Conservation (phyloP, 2,888 invertebrate species). For the Ctenicera cuprea region DNA sequence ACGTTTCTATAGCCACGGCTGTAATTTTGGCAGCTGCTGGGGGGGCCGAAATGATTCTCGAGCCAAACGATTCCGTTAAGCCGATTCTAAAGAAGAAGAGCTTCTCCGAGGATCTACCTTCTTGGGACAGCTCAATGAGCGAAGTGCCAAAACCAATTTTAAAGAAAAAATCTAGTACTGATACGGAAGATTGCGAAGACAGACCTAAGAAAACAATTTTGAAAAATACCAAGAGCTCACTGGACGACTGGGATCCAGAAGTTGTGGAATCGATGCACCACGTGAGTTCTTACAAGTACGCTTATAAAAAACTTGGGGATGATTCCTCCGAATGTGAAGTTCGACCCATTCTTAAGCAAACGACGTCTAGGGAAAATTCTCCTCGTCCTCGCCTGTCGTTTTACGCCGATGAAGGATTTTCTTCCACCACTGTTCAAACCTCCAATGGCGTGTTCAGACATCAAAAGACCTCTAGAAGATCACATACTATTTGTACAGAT, state of each 20-base stretch:
- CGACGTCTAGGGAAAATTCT: slow-evolving; percentile 78
- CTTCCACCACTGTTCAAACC: slow-evolving; percentile 56
- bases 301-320: slow-evolving; percentile 43
- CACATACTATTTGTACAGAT: slow-evolving; percentile 66
- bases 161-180: slow-evolving; percentile 89
- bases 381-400: slow-evolving; percentile 80
- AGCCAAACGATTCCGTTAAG: slow-evolving; percentile 74
- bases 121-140: slow-evolving; percentile 55
- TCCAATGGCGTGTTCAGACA: slow-evolving; percentile 66
- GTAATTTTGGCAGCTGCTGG: slow-evolving; percentile 80
- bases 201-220: slow-evolving; percentile 85
- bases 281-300: slow-evolving; percentile 24
- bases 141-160: slow-evolving; percentile 84
- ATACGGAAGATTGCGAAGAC: slow-evolving; percentile 85
- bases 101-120: slow-evolving; percentile 75
- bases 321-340: slow-evolving; percentile 74
- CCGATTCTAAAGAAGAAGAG: slow-evolving; percentile 91
- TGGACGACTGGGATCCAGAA: slow-evolving; percentile 55
- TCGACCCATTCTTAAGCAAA: slow-evolving; percentile 81
- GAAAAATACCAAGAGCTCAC: slow-evolving; percentile 80
- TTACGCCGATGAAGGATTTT: slow-evolving; percentile 73
- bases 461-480: slow-evolving; percentile 59
- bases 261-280: slow-evolving; percentile 16
- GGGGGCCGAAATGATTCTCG: slow-evolving; percentile 72
- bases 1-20: slow-evolving; percentile 82